Percentiles rank a stretch among this genome's conserved stretches.
These are phyloP conservation scores for Cacatua alba DNA, from an alignment of 2,113 vertebrate species.

Conservation along the genomic window DNA sequence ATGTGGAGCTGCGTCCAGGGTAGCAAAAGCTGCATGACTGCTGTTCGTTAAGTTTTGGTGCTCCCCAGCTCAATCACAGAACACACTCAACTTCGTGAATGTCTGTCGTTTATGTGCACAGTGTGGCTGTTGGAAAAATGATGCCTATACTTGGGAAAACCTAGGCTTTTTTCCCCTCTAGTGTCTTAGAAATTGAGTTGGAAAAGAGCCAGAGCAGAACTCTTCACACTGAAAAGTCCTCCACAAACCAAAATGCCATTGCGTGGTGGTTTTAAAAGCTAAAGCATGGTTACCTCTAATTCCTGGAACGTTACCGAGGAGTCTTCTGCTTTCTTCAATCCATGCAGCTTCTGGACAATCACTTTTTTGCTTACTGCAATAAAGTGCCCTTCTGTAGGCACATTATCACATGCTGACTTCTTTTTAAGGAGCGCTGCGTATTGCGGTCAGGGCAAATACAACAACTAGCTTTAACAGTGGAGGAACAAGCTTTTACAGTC, in stretches of 20 bases:
- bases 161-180: neutral
- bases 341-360: neutral
- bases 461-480: neutral
- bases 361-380: neutral
- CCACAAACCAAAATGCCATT: neutral
- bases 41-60: neutral
- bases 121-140: neutral
- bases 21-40: neutral
- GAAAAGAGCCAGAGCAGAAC: neutral
- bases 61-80: neutral
- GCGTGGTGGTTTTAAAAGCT: neutral
- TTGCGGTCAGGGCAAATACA: neutral
- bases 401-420: neutral
- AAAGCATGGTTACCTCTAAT: neutral
- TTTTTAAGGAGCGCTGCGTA: neutral
- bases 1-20: neutral
- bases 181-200: neutral
- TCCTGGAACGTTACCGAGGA: neutral
- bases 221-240: neutral
- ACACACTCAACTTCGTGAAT: neutral
- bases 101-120: fast-evolving
- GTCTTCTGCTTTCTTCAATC: neutral
- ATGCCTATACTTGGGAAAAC: neutral
- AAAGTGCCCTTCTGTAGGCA: neutral
- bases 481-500: neutral